Evolutionary conservation across 2,888 invertebrate genomes (phyloP).

Genomic region (Argyra leucocephala): DNA sequence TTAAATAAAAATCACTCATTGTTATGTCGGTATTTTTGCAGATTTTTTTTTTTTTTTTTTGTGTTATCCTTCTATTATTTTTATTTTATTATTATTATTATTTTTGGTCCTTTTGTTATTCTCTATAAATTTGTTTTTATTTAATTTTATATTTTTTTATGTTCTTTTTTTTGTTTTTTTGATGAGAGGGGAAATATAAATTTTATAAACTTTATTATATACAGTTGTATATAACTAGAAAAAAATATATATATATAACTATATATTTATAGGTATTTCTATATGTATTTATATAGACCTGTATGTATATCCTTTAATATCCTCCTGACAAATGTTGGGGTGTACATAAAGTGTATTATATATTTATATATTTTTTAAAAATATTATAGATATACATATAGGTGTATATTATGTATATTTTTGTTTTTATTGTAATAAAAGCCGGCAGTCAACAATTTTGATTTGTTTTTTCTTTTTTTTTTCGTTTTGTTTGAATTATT

Average conservation of each 20-base stretch:
- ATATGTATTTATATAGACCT: too few species aligned
- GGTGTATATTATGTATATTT: background rate
- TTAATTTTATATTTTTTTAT: too few species aligned
- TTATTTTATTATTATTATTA: background rate
- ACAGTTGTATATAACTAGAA: background rate
- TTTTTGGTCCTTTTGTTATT: background rate
- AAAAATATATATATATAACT: background rate
- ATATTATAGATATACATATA: background rate
- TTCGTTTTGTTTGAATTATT: too few species aligned
- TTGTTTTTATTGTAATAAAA: background rate
- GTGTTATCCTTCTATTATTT: background rate
- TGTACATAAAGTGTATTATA: background rate
- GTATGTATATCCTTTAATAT: too few species aligned
- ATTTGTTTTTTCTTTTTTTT: background rate
- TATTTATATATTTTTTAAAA: background rate
- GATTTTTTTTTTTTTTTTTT: background rate
- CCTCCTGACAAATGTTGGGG: background rate
- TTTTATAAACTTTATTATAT: background rate
- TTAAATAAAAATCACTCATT: constrained; percentile 4
- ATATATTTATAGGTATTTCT: background rate
- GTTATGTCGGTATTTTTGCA: background rate
- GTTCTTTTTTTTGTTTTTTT: background rate
- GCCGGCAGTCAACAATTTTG: constrained; percentile 3
- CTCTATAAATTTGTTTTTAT: background rate
- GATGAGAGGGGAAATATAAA: background rate